phyloP scores from a whole-genome alignment of 2,888 invertebrate genomes.

The Pachymerium ferrugineum region DNA sequence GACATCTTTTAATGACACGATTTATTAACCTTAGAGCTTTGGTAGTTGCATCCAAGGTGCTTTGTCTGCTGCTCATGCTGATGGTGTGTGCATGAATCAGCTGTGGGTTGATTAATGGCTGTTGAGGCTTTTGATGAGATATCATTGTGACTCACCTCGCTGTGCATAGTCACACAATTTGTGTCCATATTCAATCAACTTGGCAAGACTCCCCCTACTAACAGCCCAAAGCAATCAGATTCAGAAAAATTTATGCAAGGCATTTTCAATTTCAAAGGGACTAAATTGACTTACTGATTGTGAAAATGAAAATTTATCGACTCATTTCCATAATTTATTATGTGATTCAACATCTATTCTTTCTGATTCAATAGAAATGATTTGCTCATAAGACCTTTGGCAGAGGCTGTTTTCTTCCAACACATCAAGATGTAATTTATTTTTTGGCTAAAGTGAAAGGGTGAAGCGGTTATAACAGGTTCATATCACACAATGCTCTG shows the following conservation, averaged over 20 bases:
- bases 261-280: not conserved
- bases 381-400: too few relatives aligned
- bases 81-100: slow-evolving; percentile 9
- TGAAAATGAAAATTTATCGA: not conserved
- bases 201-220: not conserved
- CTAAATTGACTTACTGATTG: not conserved
- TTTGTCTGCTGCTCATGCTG: slow-evolving; percentile 3
- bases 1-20: not conserved
- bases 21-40: not conserved
- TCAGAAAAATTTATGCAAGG: not conserved
- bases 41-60: not conserved
- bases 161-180: slow-evolving; percentile 12
- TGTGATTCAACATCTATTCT: not conserved
- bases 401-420: not conserved
- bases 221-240: not conserved
- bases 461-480: slow-evolving; percentile 9
- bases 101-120: slow-evolving; percentile 7
- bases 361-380: not conserved
- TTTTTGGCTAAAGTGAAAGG: not conserved
- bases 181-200: slow-evolving; percentile 6
- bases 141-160: slow-evolving; percentile 10
- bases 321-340: not conserved
- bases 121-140: slow-evolving; percentile 15
- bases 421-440: not conserved
- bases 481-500: slow-evolving; percentile 18